Base-by-base conservation (phyloP, 64 coral and sea anemone genomes). In the Pocillopora verrucosa region DNA sequence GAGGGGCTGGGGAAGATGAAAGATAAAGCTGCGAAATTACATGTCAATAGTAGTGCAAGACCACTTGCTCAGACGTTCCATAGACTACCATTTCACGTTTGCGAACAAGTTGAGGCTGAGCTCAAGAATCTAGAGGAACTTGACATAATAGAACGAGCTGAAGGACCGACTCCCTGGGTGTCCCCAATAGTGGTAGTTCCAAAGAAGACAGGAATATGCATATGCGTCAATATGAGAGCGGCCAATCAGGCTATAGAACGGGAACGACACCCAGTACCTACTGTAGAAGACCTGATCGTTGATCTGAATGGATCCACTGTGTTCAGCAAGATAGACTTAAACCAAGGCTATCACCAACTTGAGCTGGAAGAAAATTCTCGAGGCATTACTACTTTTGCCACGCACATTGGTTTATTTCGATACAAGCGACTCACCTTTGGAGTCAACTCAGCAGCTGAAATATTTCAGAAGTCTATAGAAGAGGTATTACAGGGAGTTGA, bases 131-230 rank as follows among this genome's bases (percentile, higher is more conserved):
- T 92, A 57, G 20, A 57, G 11, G 74, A 92, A 20, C 34, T 41
- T 67, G 74, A 86, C 30, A 79, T 87, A 5, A 87, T 87, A 60
- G 90, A 92, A 79, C 64, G 22, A 36, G 82, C 63, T 26, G 73
- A 85, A 30, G 45, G 59, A 12, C 78, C 89, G 35, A 83, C 89
- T 1, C 87, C 87, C 4, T 91, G 89, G 89, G 89, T 92, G 0
- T 77, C 38, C 2, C 82, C 90, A 9, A 72, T 92, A 77, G 90
- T 91, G 1, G 45, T 72, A 1, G 82, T 65, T 3, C 90, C 82
- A 58, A 92, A 92, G 73, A 92, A 92, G 34, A 38, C 69, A 59
- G 89, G 78, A 72, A 74, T 83, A 11, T 2, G 78, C 9, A 82
- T 90, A 0, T 83, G 89, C 26, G 89, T 91, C 13, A 70, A 85